Evolutionary conservation across 2,797 vertebrate genomes (phyloP).

Genomic region (Melopsittacus undulatus): DNA sequence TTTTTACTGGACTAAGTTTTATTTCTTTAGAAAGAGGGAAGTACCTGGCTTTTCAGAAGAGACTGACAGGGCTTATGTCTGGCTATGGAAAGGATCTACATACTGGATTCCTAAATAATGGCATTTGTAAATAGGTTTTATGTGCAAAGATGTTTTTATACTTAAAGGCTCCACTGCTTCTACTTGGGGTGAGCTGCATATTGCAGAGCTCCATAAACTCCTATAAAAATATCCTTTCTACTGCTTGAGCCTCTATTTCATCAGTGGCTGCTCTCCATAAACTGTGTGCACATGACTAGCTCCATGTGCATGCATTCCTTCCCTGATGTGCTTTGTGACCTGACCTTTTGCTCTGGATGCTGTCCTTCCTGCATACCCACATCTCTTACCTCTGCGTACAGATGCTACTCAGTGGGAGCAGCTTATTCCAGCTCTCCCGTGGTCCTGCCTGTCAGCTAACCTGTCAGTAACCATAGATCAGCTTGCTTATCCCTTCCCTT

Average conservation of each 20-base stretch:
- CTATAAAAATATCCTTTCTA: not conserved
- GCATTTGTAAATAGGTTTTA: not conserved
- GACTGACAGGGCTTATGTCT: not conserved
- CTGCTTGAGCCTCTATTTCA: not conserved
- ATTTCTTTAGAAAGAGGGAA: not conserved
- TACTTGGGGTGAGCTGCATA: not conserved
- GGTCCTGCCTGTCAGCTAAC: not conserved
- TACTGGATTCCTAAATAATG: not conserved
- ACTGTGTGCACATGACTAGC: not conserved
- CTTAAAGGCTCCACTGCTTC: not conserved
- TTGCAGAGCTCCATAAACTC: not conserved
- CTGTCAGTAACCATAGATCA: not conserved
- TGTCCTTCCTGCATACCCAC: accelerated
- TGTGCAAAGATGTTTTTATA: not conserved
- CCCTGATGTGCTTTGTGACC: not conserved
- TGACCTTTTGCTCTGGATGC: not conserved
- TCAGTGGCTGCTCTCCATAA: not conserved
- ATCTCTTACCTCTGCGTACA: accelerated
- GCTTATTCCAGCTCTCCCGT: not conserved
- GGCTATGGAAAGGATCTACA: not conserved
- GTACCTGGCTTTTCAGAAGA: not conserved
- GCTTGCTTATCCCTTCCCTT: not conserved
- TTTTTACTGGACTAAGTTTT: not conserved
- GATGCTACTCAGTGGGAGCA: not conserved
- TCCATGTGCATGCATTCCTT: not conserved